Conservation (phyloP, 1,140 invertebrate species). For the Sitodiplosis mosellana region DNA sequence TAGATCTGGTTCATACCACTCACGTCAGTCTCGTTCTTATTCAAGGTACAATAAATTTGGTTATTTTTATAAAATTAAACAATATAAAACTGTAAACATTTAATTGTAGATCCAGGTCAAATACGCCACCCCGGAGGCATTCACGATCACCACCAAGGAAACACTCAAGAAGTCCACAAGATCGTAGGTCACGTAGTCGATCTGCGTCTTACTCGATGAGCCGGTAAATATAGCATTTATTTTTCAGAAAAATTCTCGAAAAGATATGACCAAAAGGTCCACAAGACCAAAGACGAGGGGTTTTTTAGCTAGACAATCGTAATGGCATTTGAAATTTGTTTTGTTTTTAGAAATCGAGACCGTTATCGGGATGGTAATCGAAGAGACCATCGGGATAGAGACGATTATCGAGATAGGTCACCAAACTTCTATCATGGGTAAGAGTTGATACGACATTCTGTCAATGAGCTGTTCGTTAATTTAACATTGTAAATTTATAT, state of each 20-base stretch:
- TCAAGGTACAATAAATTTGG: constrained; percentile 11
- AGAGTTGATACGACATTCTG: background rate
- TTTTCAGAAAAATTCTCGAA: no score
- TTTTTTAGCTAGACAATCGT: no score
- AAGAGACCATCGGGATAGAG: constrained; percentile 6
- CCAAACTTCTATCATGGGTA: background rate
- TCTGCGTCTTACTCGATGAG: constrained; percentile 29
- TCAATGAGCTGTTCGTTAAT: background rate
- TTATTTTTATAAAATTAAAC: background rate
- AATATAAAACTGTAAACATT: background rate
- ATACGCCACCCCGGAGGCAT: constrained; percentile 19
- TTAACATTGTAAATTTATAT: no score
- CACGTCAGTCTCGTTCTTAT: constrained; percentile 24
- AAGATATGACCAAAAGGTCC: no score
- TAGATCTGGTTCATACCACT: background rate
- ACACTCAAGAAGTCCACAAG: constrained; percentile 6
- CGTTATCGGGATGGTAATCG: constrained; percentile 14
- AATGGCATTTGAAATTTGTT: background rate
- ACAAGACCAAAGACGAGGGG: no score
- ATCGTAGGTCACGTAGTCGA: constrained; percentile 26
- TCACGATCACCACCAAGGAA: constrained; percentile 19
- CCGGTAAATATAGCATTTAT: constrained; percentile 23
- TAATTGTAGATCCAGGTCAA: constrained; percentile 23
- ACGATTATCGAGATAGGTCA: constrained; percentile 3
- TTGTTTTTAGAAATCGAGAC: constrained; percentile 20